These are phyloP conservation scores for Lagria hirta DNA, from an alignment of 2,888 invertebrate genomes.

Conservation along the genomic window DNA sequence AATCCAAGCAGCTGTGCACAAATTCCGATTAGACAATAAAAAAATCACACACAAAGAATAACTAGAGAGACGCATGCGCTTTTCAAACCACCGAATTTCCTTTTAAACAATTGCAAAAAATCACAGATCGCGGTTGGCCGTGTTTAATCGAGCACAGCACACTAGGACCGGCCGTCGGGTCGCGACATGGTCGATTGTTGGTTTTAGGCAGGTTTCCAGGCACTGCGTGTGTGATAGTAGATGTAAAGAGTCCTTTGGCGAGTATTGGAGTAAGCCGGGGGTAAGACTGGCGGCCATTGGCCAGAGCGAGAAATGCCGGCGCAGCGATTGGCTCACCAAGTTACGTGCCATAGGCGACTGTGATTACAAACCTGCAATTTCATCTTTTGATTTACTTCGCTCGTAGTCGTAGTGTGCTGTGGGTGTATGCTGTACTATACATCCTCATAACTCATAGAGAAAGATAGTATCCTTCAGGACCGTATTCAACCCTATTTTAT, in stretches of 20 bases:
- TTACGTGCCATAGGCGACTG: conserved; percentile 50
- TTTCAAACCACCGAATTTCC: conserved; percentile 14
- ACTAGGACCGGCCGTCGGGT: conserved; percentile 19
- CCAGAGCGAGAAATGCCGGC: conserved; percentile 48
- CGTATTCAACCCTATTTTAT: no score
- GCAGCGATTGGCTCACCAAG: conserved; percentile 53
- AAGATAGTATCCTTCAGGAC: conserved; percentile 39
- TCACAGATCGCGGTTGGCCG: conserved; percentile 22
- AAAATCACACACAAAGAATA: conserved; percentile 31
- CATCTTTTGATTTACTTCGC: conserved; percentile 52
- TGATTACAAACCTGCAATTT: conserved; percentile 53
- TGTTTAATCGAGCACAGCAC: conserved; percentile 17
- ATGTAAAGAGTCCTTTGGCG: conserved; percentile 46
- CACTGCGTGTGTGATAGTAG: conserved; percentile 46
- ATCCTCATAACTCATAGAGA: conserved; percentile 37
- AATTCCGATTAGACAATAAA: conserved; percentile 30
- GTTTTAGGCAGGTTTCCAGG: conserved; percentile 49
- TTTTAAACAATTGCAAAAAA: conserved; percentile 19
- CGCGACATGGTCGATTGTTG: conserved; percentile 29
- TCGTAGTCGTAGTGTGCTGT: conserved; percentile 40
- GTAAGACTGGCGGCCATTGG: conserved; percentile 54
- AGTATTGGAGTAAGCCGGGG: conserved; percentile 49
- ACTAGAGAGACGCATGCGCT: conserved; percentile 23
- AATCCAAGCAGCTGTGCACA: conserved; percentile 30
- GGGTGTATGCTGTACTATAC: conserved; percentile 40